These are phyloP conservation scores for Holacanthus passer DNA, from an alignment of 2,113 vertebrate species.

Conservation along the genomic window DNA sequence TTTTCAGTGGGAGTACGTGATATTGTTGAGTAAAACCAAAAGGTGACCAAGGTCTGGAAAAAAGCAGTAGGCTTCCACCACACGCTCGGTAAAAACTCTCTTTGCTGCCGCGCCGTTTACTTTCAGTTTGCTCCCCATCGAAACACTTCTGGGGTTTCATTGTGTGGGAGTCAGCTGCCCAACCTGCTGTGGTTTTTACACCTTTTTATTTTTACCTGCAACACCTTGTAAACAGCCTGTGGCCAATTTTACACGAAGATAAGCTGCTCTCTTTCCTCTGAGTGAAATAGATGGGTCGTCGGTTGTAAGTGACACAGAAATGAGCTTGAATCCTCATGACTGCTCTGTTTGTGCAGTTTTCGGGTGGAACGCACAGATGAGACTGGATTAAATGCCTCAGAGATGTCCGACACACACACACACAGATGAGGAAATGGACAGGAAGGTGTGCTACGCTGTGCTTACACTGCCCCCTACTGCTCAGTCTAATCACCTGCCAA, in stretches of 20 bases:
- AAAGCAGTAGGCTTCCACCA: conserved; percentile 65
- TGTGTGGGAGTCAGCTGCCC: conserved; percentile 66
- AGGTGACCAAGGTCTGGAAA: conserved; percentile 79
- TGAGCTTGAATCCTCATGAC: background rate
- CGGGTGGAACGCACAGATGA: background rate
- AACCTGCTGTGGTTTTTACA: conserved; percentile 51
- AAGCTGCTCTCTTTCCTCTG: background rate
- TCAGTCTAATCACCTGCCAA: conserved; percentile 1
- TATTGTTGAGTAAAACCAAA: conserved; percentile 80
- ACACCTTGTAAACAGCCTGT: conserved; percentile 25
- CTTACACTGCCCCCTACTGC: conserved; percentile 80
- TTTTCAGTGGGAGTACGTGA: conserved; percentile 72
- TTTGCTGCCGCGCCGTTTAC: conserved; percentile 31
- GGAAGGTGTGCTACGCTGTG: conserved; percentile 31
- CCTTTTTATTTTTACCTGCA: conserved; percentile 3
- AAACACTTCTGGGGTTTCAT: conserved; percentile 73
- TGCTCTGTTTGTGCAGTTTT: background rate
- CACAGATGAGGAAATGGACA: conserved; percentile 29
- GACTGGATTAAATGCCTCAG: background rate
- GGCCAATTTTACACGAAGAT: background rate
- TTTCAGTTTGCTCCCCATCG: conserved; percentile 68
- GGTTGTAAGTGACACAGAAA: background rate
- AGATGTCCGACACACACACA: background rate
- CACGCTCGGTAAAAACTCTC: conserved; percentile 5
- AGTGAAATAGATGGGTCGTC: background rate